Percentiles rank a stretch among this genome's conserved stretches.
Evolutionary conservation across 2,888 invertebrate species (phyloP).

Genomic region (Neocrepidodera transversa): DNA sequence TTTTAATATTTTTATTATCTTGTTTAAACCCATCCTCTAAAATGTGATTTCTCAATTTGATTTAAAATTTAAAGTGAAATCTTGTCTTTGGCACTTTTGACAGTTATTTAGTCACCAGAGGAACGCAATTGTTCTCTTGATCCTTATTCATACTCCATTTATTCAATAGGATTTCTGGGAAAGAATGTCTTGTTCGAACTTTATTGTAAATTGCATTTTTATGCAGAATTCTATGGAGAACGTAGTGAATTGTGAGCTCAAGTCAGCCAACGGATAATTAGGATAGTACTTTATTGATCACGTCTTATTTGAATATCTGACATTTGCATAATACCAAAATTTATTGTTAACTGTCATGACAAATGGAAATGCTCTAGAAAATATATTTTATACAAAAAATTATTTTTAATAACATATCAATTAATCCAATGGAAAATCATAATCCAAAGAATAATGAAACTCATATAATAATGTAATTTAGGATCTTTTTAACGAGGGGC

Average conservation of each 20-base stretch:
- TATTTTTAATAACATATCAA: too few relatives aligned
- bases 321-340: constrained; percentile 6
- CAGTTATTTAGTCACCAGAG: constrained; percentile 24
- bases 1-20: too few relatives aligned
- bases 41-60: constrained; percentile 6
- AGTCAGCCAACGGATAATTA: constrained; percentile 12
- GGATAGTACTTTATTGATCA: constrained; percentile 9
- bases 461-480: too few relatives aligned
- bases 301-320: neutral
- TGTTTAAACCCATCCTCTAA: too few relatives aligned
- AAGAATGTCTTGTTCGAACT: constrained; percentile 24
- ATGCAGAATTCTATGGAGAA: constrained; percentile 26
- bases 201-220: constrained; percentile 29
- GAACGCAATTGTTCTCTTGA: constrained; percentile 24
- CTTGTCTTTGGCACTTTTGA: constrained; percentile 22
- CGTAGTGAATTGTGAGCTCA: constrained; percentile 13
- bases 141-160: constrained; percentile 28
- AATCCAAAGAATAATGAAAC: too few relatives aligned
- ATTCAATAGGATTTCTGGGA: constrained; percentile 17
- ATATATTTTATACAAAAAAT: too few relatives aligned
- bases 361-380: too few relatives aligned
- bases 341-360: too few relatives aligned
- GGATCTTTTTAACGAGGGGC: too few relatives aligned
- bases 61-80: constrained; percentile 23
- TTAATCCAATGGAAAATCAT: too few relatives aligned